phyloP scores from a whole-genome alignment of 1,140 invertebrate species.

The Zelostemma sp. region DNA sequence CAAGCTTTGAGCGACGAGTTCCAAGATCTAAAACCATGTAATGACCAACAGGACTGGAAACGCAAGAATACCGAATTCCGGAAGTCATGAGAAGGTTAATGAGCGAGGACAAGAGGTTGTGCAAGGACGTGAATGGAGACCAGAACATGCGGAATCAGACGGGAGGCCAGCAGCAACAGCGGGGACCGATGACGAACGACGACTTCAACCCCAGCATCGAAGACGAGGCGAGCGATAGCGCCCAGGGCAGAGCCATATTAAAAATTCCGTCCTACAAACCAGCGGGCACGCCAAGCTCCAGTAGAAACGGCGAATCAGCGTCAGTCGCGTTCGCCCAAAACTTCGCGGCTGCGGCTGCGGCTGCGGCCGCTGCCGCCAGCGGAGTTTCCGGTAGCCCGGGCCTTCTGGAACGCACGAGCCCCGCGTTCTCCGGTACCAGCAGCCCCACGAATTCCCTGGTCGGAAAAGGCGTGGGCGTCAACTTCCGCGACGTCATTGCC shows the following conservation, averaged over 20 bases:
- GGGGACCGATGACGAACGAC: conserved; percentile 64
- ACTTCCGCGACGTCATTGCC: conserved; percentile 85
- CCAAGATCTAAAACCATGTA: not conserved
- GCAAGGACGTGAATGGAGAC: conserved; percentile 66
- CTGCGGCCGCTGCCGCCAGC: conserved; percentile 27
- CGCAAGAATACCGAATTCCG: conserved; percentile 69
- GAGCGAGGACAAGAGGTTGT: conserved; percentile 71
- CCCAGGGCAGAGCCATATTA: conserved; percentile 79
- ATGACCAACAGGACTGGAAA: conserved; percentile 55
- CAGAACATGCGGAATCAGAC: conserved; percentile 55
- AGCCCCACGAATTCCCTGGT: conserved; percentile 66
- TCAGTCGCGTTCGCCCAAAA: conserved; percentile 63
- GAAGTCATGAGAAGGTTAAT: conserved; percentile 75
- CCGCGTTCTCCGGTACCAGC: conserved; percentile 65
- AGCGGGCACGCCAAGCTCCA: conserved; percentile 73
- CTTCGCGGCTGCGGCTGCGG: conserved; percentile 51
- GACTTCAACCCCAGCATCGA: conserved; percentile 67
- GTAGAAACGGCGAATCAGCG: conserved; percentile 74
- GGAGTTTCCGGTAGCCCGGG: conserved; percentile 63
- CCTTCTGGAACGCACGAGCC: conserved; percentile 66
- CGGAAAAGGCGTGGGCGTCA: conserved; percentile 71
- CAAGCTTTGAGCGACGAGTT: no score
- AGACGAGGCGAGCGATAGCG: conserved; percentile 71
- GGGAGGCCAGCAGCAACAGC: conserved; percentile 47
- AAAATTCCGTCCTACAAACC: conserved; percentile 94